A percentile compares a stretch with the other conserved stretches of the same genome.
phyloP scores from a whole-genome alignment of 2,113 vertebrate genomes.

The Chloropsis cyanopogon region DNA sequence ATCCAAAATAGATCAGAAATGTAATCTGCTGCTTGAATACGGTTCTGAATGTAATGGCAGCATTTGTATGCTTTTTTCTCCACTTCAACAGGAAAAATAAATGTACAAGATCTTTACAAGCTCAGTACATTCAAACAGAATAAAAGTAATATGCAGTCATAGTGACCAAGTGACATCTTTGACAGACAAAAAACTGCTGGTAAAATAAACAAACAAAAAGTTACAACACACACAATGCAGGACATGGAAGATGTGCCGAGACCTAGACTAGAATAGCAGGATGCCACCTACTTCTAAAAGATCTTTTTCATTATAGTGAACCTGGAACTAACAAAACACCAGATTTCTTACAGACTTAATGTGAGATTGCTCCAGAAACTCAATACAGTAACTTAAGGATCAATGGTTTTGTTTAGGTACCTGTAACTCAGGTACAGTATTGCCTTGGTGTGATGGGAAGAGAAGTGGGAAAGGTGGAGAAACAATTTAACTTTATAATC shows the following conservation, averaged over 20 bases:
- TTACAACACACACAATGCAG: neutral
- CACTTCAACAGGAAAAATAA: neutral
- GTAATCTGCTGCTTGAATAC: neutral
- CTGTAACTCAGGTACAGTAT: neutral
- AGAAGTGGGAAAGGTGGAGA: neutral
- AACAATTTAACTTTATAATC: conserved; percentile 28
- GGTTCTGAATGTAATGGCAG: neutral
- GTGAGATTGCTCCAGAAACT: neutral
- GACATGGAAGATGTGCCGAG: neutral
- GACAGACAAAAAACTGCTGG: neutral
- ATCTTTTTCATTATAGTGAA: neutral
- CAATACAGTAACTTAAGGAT: neutral
- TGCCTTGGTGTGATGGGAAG: neutral
- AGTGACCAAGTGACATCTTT: neutral
- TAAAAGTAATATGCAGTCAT: neutral
- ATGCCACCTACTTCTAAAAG: neutral
- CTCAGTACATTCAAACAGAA: neutral
- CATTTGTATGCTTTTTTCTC: neutral
- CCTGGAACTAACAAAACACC: neutral
- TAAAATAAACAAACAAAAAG: neutral
- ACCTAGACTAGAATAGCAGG: neutral
- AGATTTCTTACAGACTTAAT: neutral
- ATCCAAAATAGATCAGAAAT: conserved; percentile 19
- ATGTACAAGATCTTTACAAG: neutral
- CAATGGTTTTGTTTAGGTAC: neutral